A percentile compares a stretch with the other conserved stretches of the same genome.
These are phyloP conservation scores for Panthera tigris DNA, from an alignment of 2,113 vertebrate genomes.

Conservation along the genomic window DNA sequence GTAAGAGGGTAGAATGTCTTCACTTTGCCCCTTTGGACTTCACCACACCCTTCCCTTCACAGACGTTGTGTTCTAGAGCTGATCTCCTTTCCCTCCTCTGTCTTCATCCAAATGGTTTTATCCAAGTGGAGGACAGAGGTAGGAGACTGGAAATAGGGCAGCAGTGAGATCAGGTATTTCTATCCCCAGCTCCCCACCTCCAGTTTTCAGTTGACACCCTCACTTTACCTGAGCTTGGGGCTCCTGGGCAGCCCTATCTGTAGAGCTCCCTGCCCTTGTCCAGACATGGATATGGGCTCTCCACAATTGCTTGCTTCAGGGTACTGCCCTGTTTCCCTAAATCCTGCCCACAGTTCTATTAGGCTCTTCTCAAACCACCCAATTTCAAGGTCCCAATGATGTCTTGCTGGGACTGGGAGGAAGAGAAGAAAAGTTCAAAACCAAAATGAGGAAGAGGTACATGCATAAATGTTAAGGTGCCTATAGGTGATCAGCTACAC, in stretches of 20 bases:
- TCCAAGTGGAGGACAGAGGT: neutral
- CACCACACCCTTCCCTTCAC: rapidly evolving
- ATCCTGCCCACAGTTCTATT: neutral
- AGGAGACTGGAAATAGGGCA: neutral
- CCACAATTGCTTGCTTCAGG: neutral
- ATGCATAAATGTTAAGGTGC: neutral
- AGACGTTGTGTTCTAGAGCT: neutral
- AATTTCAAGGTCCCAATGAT: neutral
- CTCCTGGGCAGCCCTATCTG: neutral
- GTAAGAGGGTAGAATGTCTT: neutral
- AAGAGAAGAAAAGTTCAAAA: neutral
- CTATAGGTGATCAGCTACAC: no score
- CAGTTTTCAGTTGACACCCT: rapidly evolving
- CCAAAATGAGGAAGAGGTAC: neutral
- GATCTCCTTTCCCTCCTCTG: rapidly evolving
- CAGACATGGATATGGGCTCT: neutral
- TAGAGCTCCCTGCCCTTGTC: neutral
- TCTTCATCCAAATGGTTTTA: neutral
- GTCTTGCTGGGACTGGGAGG: no score
- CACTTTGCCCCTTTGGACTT: neutral
- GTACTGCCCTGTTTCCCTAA: neutral
- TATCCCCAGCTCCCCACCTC: neutral
- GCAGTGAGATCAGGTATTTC: no score
- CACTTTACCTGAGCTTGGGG: neutral
- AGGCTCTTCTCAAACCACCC: neutral